Conservation (phyloP, 37 sponge, comb jelly and placozoan genomes). For the Crambe crambe region DNA sequence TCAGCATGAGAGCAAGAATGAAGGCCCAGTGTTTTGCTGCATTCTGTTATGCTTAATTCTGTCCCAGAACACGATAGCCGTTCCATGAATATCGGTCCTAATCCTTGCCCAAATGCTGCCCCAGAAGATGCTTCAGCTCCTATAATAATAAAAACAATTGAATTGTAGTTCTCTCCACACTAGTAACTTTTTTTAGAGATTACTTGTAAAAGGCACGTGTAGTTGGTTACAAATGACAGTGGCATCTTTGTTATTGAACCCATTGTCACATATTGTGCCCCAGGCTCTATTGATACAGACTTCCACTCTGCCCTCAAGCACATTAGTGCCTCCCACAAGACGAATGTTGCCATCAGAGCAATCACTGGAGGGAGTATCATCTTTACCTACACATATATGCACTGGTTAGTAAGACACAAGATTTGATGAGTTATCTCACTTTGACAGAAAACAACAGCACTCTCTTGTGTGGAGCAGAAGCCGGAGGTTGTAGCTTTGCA, state of each 20-base stretch:
- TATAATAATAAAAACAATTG: no score
- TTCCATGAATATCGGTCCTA: constrained; percentile 30
- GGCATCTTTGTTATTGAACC: constrained; percentile 33
- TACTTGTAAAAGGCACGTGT: neutral
- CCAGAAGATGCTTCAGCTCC: neutral
- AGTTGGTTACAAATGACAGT: constrained; percentile 43
- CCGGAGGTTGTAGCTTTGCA: neutral
- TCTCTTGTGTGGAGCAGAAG: neutral
- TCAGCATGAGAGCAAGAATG: constrained; percentile 6
- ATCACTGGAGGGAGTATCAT: neutral
- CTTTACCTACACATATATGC: no score
- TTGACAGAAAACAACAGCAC: constrained; percentile 6
- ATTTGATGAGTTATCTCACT: neutral
- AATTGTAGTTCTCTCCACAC: no score
- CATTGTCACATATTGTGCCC: constrained; percentile 50
- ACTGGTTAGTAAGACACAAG: no score
- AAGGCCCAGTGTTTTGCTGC: neutral
- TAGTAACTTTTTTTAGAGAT: no score
- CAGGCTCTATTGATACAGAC: constrained; percentile 38
- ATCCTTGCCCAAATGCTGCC: constrained; percentile 25
- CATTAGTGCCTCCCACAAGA: constrained; percentile 14
- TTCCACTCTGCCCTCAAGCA: constrained; percentile 37
- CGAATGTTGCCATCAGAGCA: constrained; percentile 40
- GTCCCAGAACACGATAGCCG: constrained; percentile 19
- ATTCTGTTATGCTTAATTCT: constrained; percentile 22